Conservation (phyloP, 2,888 invertebrate genomes). For the Coelopa pilipes region DNA sequence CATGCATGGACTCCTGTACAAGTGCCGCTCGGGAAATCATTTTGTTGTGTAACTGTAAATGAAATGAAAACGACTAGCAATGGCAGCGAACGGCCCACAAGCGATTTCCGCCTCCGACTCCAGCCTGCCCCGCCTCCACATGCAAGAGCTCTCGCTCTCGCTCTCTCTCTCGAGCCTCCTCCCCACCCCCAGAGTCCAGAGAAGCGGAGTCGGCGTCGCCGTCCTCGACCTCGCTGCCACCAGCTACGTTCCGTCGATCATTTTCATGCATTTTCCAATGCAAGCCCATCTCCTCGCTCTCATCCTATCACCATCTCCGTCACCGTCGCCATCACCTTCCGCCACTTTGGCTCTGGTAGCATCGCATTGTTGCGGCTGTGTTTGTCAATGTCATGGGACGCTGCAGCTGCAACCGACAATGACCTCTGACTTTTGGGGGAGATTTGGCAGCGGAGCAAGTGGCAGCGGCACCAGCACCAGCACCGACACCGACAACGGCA, state of each 20-base stretch:
- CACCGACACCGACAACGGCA: no score
- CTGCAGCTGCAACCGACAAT: background rate
- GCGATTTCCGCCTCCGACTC: background rate
- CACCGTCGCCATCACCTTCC: no score
- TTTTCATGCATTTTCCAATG: slow-evolving; percentile 15
- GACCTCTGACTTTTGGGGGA: background rate
- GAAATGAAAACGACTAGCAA: slow-evolving; percentile 47
- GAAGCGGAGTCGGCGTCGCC: background rate
- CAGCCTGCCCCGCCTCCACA: background rate
- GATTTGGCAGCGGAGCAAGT: background rate
- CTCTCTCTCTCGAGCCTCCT: no score
- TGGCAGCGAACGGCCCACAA: slow-evolving; percentile 16
- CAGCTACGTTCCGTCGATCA: slow-evolving; percentile 16
- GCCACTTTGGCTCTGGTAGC: no score
- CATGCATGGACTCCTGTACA: slow-evolving; percentile 42
- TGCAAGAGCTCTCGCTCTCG: no score
- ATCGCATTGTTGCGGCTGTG: slow-evolving; percentile 18
- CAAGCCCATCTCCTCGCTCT: no score
- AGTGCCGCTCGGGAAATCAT: slow-evolving; percentile 60
- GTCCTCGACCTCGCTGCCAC: background rate
- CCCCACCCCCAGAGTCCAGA: no score
- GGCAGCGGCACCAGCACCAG: background rate
- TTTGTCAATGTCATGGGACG: slow-evolving; percentile 13
- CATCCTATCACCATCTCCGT: no score
- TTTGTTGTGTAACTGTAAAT: slow-evolving; percentile 51